Evolutionary conservation across 2,113 vertebrate genomes (phyloP).

Genomic region (Silurus asotus): DNA sequence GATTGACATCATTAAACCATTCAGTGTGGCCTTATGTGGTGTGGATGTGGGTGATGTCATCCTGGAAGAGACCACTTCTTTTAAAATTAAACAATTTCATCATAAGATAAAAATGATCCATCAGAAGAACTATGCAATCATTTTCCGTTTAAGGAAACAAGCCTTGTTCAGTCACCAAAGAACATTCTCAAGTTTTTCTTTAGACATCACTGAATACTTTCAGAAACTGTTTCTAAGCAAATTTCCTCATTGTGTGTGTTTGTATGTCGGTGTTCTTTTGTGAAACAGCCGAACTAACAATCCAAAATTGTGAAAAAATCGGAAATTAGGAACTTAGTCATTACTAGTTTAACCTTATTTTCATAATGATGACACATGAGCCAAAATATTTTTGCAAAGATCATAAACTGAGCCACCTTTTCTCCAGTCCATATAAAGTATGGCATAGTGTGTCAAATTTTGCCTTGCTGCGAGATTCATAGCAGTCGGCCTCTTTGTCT

Average conservation of each 20-base stretch:
- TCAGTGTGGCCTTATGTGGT: not conserved
- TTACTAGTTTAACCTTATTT: conserved; percentile 16
- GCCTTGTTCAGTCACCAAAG: not conserved
- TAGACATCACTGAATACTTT: not conserved
- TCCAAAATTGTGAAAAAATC: not conserved
- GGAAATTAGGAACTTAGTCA: too few relatives aligned
- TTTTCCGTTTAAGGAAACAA: not conserved
- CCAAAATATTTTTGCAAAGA: not conserved
- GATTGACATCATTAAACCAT: not conserved
- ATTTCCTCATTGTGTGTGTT: not conserved
- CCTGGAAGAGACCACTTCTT: not conserved
- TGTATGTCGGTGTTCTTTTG: not conserved
- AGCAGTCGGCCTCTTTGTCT: not conserved
- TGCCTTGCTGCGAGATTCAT: conserved; percentile 36
- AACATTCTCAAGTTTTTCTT: not conserved
- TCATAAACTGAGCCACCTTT: not conserved
- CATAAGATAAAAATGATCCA: not conserved
- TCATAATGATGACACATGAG: conserved; percentile 43
- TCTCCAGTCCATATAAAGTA: not conserved
- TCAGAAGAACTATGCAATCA: not conserved
- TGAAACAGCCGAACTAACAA: not conserved
- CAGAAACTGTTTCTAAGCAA: not conserved
- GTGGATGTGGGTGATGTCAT: not conserved
- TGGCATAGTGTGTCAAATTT: not conserved
- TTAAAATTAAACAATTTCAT: not conserved